These are phyloP conservation scores for Melitaea athalia DNA, from an alignment of 2,888 invertebrate genomes.

Conservation along the genomic window DNA sequence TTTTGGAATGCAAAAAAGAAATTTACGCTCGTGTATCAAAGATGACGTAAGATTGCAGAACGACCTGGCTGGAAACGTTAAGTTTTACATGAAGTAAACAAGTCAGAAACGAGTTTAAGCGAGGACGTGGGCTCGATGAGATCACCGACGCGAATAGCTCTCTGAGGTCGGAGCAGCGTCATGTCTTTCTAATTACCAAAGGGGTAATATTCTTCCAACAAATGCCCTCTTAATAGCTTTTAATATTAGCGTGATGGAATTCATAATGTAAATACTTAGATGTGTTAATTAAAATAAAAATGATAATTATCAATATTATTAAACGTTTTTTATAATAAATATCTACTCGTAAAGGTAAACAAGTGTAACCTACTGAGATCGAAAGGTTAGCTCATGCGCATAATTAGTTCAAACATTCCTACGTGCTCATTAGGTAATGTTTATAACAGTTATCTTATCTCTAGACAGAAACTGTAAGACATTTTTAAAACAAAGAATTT, in stretches of 20 bases:
- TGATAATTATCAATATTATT: not conserved
- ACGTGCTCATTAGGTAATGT: slow-evolving; percentile 18
- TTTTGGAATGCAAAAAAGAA: slow-evolving; percentile 20
- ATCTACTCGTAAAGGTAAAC: slow-evolving; percentile 44
- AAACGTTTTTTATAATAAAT: slow-evolving; percentile 41
- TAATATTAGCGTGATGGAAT: not conserved
- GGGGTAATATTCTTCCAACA: slow-evolving; percentile 1
- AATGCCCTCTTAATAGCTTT: not conserved
- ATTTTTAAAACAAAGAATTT: not conserved
- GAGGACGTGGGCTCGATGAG: slow-evolving; percentile 77
- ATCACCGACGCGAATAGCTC: slow-evolving; percentile 75
- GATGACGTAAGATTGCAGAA: slow-evolving; percentile 68
- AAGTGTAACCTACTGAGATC: slow-evolving; percentile 4
- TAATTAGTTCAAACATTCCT: slow-evolving; percentile 23
- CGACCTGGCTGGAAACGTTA: slow-evolving; percentile 69
- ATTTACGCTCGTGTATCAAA: slow-evolving; percentile 22
- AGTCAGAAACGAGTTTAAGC: slow-evolving; percentile 78
- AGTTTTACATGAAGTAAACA: slow-evolving; percentile 77
- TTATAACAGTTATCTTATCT: slow-evolving; percentile 22
- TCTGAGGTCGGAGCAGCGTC: slow-evolving; percentile 68
- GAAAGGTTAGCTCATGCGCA: slow-evolving; percentile 22
- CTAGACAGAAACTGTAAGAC: slow-evolving; percentile 7
- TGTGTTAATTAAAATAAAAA: not conserved
- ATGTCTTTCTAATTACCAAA: slow-evolving; percentile 69
- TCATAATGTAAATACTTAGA: not conserved